Percentiles rank a stretch among this genome's conserved stretches.
phyloP scores from a whole-genome alignment of 2,888 invertebrate species.

The Julus scandinavius region DNA sequence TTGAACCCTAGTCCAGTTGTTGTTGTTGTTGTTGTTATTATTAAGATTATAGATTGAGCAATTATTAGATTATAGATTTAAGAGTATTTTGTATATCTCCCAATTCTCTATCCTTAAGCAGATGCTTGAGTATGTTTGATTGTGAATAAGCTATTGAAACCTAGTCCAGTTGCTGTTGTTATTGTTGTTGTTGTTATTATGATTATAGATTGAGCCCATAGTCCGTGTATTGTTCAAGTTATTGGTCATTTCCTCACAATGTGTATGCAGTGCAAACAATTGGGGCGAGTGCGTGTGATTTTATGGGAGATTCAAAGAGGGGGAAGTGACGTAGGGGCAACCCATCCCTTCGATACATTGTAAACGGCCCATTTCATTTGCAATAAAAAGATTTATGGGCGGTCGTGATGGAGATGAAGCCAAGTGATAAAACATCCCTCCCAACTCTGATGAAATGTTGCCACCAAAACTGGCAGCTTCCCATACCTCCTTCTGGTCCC shows the following conservation, averaged over 20 bases:
- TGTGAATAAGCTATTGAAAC: neutral
- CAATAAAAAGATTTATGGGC: conserved; percentile 42
- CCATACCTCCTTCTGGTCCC: neutral
- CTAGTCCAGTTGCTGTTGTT: neutral
- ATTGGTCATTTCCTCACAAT: conserved; percentile 17
- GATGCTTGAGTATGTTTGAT: neutral
- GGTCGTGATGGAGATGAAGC: conserved; percentile 42
- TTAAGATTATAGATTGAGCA: neutral
- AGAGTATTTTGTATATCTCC: too few species aligned
- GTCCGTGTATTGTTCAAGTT: neutral
- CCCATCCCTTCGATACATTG: conserved; percentile 29
- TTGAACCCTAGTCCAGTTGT: neutral
- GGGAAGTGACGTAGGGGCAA: neutral
- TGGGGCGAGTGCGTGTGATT: conserved; percentile 37
- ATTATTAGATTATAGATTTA: neutral
- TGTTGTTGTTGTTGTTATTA: conserved; percentile 1
- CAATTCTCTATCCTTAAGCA: too few species aligned
- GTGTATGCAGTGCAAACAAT: conserved; percentile 28
- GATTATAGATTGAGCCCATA: neutral
- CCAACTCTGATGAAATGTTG: conserved; percentile 20
- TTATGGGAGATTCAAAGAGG: neutral
- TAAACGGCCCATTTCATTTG: conserved; percentile 42
- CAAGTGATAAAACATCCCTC: conserved; percentile 29
- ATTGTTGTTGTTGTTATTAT: neutral
- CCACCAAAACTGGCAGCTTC: neutral